Conservation (phyloP, 2,797 vertebrate species). For the Clarias laeviceps region DNA sequence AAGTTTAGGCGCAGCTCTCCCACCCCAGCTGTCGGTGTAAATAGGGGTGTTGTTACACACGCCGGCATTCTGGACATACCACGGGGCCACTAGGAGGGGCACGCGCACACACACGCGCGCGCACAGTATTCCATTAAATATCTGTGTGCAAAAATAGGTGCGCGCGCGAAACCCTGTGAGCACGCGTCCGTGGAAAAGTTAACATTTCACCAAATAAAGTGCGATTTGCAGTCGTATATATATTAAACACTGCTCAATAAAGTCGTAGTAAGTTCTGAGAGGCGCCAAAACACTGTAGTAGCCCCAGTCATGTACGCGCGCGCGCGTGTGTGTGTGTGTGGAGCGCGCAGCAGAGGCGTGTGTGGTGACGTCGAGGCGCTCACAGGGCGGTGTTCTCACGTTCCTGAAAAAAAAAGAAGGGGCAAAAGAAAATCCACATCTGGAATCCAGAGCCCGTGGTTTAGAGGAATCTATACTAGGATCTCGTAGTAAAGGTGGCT, state of each 20-base stretch:
- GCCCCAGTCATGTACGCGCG: background rate
- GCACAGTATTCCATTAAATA: slow-evolving; percentile 6
- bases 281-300: slow-evolving; percentile 44
- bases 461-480: slow-evolving; percentile 64
- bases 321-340: background rate
- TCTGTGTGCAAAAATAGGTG: background rate
- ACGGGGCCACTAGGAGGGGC: slow-evolving; percentile 64
- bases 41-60: slow-evolving; percentile 55
- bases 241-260: background rate
- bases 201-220: background rate
- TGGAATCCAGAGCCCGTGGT: slow-evolving; percentile 74
- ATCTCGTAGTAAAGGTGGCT: slow-evolving; percentile 54
- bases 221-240: background rate
- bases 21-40: slow-evolving; percentile 51
- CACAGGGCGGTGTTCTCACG: slow-evolving; percentile 79
- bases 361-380: slow-evolving; percentile 73
- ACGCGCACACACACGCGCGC: slow-evolving; percentile 32
- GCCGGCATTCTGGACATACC: slow-evolving; percentile 72
- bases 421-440: slow-evolving; percentile 71
- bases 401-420: slow-evolving; percentile 56
- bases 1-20: slow-evolving; percentile 20
- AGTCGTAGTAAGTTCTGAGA: background rate
- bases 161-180: too few relatives aligned
- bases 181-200: background rate
- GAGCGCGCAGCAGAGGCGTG: slow-evolving; percentile 19